Conservation (phyloP, 1,140 invertebrate genomes). For the Pseudachorutes palmiensis region DNA sequence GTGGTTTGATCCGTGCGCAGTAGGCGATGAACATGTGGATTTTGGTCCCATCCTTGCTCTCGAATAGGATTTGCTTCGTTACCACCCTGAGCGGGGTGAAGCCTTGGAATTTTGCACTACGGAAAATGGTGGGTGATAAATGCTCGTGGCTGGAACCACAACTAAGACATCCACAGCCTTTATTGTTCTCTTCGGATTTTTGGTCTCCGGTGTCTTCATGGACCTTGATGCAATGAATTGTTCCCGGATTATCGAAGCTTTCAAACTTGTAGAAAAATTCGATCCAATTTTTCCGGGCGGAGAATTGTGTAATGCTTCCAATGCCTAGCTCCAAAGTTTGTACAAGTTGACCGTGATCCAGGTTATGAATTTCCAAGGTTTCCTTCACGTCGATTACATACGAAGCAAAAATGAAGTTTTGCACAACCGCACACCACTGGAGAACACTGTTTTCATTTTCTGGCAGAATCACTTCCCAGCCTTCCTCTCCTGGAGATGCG, state of each 20-base stretch:
- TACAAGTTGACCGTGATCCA: not conserved
- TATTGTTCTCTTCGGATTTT: not conserved
- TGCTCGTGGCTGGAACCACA: no score
- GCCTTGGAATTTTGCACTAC: constrained; percentile 71
- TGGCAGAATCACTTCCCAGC: constrained; percentile 44
- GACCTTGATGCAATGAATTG: constrained; percentile 81
- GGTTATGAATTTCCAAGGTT: not conserved
- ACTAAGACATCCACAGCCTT: not conserved
- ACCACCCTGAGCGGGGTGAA: constrained; percentile 72
- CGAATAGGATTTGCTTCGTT: constrained; percentile 86
- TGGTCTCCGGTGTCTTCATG: constrained; percentile 41
- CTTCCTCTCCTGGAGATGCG: not conserved
- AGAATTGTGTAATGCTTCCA: constrained; percentile 73
- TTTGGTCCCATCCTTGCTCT: constrained; percentile 86
- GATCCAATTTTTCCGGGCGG: constrained; percentile 61
- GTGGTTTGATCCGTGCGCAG: constrained; percentile 55
- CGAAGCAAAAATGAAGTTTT: constrained; percentile 72
- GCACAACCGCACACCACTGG: not conserved
- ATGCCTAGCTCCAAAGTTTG: constrained; percentile 57
- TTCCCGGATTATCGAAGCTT: constrained; percentile 83
- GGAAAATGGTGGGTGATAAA: constrained; percentile 48
- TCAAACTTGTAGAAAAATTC: constrained; percentile 85
- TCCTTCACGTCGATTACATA: constrained; percentile 88
- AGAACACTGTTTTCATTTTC: not conserved
- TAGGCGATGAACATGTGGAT: constrained; percentile 95